These are phyloP conservation scores for Hetaerina titia DNA, from an alignment of 2,888 invertebrate genomes.

Conservation along the genomic window DNA sequence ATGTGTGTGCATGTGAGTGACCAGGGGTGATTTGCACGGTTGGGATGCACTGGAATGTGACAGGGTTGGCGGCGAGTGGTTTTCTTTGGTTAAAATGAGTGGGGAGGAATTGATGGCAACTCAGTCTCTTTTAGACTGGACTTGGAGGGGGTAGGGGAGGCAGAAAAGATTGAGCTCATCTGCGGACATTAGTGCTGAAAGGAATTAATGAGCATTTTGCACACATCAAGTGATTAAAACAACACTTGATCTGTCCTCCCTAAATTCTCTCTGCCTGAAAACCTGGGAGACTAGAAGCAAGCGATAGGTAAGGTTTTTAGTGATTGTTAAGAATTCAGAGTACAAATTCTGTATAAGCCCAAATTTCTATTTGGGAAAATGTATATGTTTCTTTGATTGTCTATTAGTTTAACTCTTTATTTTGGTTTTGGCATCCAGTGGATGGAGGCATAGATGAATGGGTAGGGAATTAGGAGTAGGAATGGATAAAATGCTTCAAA, in stretches of 20 bases:
- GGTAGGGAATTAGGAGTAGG: not conserved
- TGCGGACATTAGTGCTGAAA: not conserved
- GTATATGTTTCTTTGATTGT: constrained; percentile 62
- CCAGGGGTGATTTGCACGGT: not conserved
- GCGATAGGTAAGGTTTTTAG: constrained; percentile 64
- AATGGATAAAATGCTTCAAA: not conserved
- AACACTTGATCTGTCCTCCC: constrained; percentile 31
- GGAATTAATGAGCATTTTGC: not conserved
- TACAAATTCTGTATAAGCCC: constrained; percentile 87
- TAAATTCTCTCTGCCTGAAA: constrained; percentile 51
- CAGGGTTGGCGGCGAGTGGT: not conserved
- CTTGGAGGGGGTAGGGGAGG: not conserved
- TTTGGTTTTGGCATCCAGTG: constrained; percentile 63
- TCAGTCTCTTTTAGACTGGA: not conserved
- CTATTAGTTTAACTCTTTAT: constrained; percentile 28
- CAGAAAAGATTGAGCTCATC: not conserved
- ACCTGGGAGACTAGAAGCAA: constrained; percentile 48
- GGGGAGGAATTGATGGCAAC: not conserved
- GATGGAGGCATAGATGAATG: not conserved
- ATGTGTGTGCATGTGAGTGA: not conserved
- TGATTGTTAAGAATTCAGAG: constrained; percentile 78
- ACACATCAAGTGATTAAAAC: not conserved
- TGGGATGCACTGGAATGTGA: not conserved
- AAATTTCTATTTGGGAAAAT: constrained; percentile 72
- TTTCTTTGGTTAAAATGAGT: not conserved